phyloP scores from a whole-genome alignment of 2,797 vertebrate genomes.

The Alosa sapidissima region DNA sequence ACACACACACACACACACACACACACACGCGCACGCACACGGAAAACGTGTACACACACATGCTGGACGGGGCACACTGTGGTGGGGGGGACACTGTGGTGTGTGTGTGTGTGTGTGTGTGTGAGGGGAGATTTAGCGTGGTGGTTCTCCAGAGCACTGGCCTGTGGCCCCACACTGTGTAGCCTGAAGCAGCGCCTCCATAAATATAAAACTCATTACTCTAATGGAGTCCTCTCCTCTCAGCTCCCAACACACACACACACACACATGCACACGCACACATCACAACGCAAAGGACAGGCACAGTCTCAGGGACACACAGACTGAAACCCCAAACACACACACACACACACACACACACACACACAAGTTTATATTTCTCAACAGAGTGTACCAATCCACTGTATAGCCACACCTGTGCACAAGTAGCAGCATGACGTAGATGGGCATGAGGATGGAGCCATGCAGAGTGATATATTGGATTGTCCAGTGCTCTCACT shows the following conservation, averaged over 20 bases:
- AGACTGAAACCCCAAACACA: not conserved
- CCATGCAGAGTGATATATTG: too few relatives aligned
- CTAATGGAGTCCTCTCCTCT: constrained; percentile 55
- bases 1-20: not conserved
- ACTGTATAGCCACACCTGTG: not conserved
- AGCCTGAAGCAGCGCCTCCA: constrained; percentile 50
- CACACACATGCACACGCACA: constrained; percentile 1
- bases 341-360: not conserved
- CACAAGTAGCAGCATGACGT: not conserved
- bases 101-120: not conserved
- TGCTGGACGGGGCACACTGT: not conserved
- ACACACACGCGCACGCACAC: too few relatives aligned
- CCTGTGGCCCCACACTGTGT: constrained; percentile 46
- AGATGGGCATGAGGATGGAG: not conserved
- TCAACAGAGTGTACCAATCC: not conserved
- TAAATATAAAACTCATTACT: constrained; percentile 63
- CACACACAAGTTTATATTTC: not conserved
- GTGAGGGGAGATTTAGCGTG: constrained; percentile 48
- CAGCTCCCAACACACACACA: not conserved
- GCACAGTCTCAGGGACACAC: too few relatives aligned
- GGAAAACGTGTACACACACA: too few relatives aligned
- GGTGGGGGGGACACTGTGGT: too few relatives aligned
- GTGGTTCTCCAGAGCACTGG: constrained; percentile 37
- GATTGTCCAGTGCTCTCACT: not conserved
- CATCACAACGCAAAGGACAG: too few relatives aligned